Percentiles rank a stretch among this genome's conserved stretches.
Conservation (phyloP, 2,113 vertebrate species). For the Pionites leucogaster region DNA sequence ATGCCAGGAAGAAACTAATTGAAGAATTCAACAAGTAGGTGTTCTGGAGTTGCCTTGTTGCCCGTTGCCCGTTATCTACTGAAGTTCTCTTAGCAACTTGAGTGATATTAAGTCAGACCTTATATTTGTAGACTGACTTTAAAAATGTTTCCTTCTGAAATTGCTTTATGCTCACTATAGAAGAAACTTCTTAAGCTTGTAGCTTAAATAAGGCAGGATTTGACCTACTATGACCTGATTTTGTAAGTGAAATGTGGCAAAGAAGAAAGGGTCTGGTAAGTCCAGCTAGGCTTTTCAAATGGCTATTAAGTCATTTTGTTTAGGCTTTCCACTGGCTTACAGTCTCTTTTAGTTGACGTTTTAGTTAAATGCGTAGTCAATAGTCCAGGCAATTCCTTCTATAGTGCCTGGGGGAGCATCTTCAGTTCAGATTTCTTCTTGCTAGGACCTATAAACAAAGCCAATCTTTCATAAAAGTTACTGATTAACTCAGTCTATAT, state of each 20-base stretch:
- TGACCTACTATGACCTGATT: background rate
- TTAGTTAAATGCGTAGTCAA: background rate
- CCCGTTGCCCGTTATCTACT: background rate
- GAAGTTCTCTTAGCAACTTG: background rate
- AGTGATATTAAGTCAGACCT: background rate
- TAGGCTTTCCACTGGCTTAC: background rate
- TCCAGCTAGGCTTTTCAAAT: background rate
- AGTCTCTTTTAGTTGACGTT: background rate
- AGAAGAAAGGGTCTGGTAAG: background rate
- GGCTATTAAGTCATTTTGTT: background rate
- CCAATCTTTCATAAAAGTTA: background rate
- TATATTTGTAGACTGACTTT: background rate
- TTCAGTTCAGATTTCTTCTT: background rate
- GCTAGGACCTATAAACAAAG: background rate
- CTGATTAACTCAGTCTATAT: background rate
- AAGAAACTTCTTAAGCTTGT: background rate
- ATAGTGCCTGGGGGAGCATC: background rate
- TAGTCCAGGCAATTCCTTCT: background rate
- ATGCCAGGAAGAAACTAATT: constrained; percentile 67
- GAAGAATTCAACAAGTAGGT: constrained; percentile 89
- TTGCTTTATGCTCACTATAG: background rate
- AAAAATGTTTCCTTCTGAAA: background rate
- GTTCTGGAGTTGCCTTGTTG: background rate
- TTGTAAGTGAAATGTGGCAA: background rate
- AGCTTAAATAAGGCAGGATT: background rate